Percentiles rank a stretch among this genome's conserved stretches.
Conservation (phyloP, 2,888 invertebrate species). For the Argyresthia albistria region DNA sequence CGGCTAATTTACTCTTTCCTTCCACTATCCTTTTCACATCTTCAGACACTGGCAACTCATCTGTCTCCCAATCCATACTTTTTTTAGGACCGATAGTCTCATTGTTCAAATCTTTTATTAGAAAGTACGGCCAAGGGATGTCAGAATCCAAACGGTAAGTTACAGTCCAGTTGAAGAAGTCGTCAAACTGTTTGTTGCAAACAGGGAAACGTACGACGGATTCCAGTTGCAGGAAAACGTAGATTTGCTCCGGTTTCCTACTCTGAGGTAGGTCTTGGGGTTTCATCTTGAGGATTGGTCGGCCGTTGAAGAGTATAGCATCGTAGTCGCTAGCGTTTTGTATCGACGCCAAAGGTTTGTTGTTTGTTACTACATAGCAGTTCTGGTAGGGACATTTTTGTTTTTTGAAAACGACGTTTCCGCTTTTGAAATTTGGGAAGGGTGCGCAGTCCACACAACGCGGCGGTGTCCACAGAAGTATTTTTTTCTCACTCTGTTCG, state of each 20-base stretch:
- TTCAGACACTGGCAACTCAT: constrained; percentile 5
- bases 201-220: constrained; percentile 36
- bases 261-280: background rate
- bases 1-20: constrained; percentile 39
- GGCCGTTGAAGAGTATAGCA: constrained; percentile 16
- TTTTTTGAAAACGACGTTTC: background rate
- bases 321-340: constrained; percentile 23
- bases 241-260: constrained; percentile 29
- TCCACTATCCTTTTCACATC: constrained; percentile 25
- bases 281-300: constrained; percentile 5
- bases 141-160: constrained; percentile 52
- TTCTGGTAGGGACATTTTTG: background rate
- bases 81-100: constrained; percentile 34
- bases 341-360: background rate
- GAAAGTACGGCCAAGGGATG: constrained; percentile 41
- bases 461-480: background rate
- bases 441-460: background rate
- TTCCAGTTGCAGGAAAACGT: constrained; percentile 45
- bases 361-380: background rate
- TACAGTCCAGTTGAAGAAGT: constrained; percentile 62
- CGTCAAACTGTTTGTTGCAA: constrained; percentile 36
- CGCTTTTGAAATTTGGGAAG: background rate
- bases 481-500: background rate
- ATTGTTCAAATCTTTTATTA: constrained; percentile 27
- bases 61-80: constrained; percentile 26